Evolutionary conservation across 2,797 vertebrate species (phyloP), one percentile per base, ranked within the genome.

Genomic region (Coendou prehensilis): DNA sequence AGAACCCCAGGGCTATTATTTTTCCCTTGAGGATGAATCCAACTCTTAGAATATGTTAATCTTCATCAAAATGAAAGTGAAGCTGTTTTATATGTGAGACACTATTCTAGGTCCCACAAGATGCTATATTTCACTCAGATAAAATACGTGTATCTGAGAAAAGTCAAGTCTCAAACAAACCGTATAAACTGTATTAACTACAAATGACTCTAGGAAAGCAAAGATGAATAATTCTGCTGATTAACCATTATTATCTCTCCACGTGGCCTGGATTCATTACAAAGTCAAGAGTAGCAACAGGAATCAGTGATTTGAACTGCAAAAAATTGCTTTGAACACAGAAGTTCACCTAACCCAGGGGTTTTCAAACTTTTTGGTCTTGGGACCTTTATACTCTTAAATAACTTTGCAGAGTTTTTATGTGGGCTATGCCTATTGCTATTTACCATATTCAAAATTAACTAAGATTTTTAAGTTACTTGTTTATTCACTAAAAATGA

Each of bases 101-200:
- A 71, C 17, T n/a, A 17, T 56, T 61, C 6, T 33, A 61, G 11
- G 11, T 11, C 45, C 41, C 23, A 91, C 7, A 47, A 30, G 73
- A 96, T 41, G 18, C 26, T 84, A 6, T 18, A 67, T 18, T 84
- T 93, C 33, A 30, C 41, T 91, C 63, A 71, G 57, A 59, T 73
- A 95, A 95, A 86, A 80, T 54, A 75, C 41, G 50, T 59, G 88
- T 79, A 80, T 92, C 30, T 84, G 85, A 50, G 41, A 85, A 79
- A 89, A 86, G 28, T 75, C 73, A 96, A 86, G 28, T 30, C 52
- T 94, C 69, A 83, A 95, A 47, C 13, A 93, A 97, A 84, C 83
- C 54, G 14, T 54, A 57, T 79, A 54, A 84, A 59, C 76, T 41
- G 37, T 41, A 41, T 41, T 76, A 78, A 71, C 63, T 67, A 87